Percentiles rank a stretch among this genome's conserved stretches.
These are phyloP conservation scores for Eupithecia dodoneata DNA, from an alignment of 2,888 invertebrate genomes.

Conservation along the genomic window DNA sequence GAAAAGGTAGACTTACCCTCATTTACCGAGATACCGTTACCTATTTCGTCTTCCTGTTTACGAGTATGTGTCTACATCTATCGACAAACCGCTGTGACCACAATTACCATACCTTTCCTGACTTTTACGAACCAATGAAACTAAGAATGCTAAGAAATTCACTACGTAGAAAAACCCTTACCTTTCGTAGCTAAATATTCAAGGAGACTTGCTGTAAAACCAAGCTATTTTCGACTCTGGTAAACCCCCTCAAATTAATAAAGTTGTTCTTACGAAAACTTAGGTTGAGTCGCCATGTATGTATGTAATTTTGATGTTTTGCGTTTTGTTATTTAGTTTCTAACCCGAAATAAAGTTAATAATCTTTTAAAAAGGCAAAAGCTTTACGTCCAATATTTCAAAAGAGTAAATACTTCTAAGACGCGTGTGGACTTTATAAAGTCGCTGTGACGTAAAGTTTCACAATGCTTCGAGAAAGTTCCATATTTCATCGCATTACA, in stretches of 20 bases:
- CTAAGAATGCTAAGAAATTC: slow-evolving; percentile 12
- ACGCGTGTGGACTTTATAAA: slow-evolving; percentile 24
- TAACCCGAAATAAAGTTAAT: background rate
- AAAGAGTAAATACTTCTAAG: slow-evolving; percentile 6
- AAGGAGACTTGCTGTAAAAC: background rate
- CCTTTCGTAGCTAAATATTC: slow-evolving; percentile 1
- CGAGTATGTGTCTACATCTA: background rate
- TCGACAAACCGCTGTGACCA: slow-evolving; percentile 5
- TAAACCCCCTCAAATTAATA: background rate
- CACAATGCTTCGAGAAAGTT: slow-evolving; percentile 27
- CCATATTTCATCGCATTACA: slow-evolving; percentile 34
- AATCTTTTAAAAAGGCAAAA: background rate
- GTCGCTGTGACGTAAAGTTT: slow-evolving; percentile 22
- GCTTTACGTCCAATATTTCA: background rate
- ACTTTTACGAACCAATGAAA: slow-evolving; percentile 15
- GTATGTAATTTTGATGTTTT: background rate
- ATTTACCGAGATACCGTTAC: background rate
- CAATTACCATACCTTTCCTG: slow-evolving; percentile 7
- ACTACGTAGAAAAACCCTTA: background rate
- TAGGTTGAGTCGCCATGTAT: background rate
- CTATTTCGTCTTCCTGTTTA: background rate
- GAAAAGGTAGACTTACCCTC: background rate
- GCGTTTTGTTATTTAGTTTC: background rate
- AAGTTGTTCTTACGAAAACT: background rate
- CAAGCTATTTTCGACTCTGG: background rate